Percentiles rank a stretch among this genome's conserved stretches.
These are phyloP conservation scores for Epizoanthus ramosus DNA, from an alignment of 92 coral and sea anemone genomes.

Conservation along the genomic window DNA sequence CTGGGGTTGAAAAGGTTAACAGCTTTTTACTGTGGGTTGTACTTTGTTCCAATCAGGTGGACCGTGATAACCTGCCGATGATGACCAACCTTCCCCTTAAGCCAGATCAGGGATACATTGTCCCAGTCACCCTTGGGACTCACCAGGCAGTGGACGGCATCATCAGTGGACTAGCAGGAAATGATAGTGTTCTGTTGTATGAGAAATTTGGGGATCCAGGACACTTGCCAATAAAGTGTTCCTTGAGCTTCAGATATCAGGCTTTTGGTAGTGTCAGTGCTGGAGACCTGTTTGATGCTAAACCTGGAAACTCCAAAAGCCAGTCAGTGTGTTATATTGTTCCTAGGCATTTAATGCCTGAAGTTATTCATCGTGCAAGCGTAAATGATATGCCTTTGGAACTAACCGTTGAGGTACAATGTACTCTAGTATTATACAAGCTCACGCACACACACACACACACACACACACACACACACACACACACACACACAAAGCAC, in stretches of 20 bases:
- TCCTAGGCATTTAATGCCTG: constrained; percentile 55
- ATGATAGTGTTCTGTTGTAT: constrained; percentile 64
- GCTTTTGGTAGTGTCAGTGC: constrained; percentile 55
- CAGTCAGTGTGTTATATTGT: constrained; percentile 80
- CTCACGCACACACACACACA: background rate
- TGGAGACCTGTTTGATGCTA: constrained; percentile 73
- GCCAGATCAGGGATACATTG: constrained; percentile 65
- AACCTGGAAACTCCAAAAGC: constrained; percentile 72
- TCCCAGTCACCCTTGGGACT: constrained; percentile 74
- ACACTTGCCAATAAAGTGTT: constrained; percentile 61
- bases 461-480: no score
- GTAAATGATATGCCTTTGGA: constrained; percentile 53
- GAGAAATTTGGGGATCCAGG: constrained; percentile 63
- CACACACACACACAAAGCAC: no score
- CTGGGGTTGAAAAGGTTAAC: constrained; percentile 21
- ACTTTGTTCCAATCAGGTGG: constrained; percentile 8
- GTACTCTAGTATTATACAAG: background rate
- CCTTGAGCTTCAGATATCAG: constrained; percentile 59
- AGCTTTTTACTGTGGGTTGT: background rate
- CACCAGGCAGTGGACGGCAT: constrained; percentile 50
- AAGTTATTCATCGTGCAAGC: constrained; percentile 51
- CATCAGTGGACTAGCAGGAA: constrained; percentile 39
- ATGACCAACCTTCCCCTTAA: constrained; percentile 63
- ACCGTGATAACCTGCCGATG: constrained; percentile 36
- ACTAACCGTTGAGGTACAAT: constrained; percentile 60